These are phyloP conservation scores for Poecilia velifera DNA, from an alignment of 2,797 vertebrate genomes.

Conservation along the genomic window DNA sequence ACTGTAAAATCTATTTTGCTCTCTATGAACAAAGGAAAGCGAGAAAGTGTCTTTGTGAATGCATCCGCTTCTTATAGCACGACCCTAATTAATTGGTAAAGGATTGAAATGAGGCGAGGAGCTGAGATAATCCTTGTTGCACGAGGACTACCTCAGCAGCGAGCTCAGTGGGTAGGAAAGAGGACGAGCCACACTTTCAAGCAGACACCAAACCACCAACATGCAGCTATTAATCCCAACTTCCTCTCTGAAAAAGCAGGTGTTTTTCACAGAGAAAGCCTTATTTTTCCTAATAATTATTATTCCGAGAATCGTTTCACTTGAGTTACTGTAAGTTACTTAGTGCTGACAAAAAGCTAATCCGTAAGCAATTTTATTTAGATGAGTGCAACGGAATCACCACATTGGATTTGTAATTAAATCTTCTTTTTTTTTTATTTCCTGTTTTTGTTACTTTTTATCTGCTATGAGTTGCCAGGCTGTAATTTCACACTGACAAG, in stretches of 20 bases:
- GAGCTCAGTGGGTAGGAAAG: conserved; percentile 62
- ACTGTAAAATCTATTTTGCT: neutral
- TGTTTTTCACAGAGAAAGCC: neutral
- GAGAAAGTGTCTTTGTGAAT: neutral
- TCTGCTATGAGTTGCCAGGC: neutral
- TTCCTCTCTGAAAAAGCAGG: neutral
- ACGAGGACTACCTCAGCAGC: conserved; percentile 31
- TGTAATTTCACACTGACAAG: neutral
- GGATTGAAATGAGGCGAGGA: conserved; percentile 63
- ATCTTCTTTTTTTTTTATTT: neutral
- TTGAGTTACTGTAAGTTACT: neutral
- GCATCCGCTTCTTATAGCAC: conserved; percentile 19
- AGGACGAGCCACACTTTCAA: conserved; percentile 59
- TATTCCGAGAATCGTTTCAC: neutral
- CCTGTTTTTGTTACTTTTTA: neutral
- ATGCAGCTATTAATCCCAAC: conserved; percentile 17
- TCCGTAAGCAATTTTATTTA: neutral
- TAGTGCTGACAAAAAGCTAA: neutral
- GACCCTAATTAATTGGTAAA: conserved; percentile 64
- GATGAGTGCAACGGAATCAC: neutral
- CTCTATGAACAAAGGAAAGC: neutral
- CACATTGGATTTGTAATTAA: too few species aligned
- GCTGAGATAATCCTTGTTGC: conserved; percentile 47
- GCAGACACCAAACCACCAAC: conserved; percentile 40
- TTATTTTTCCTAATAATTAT: neutral